Evolutionary conservation across 2,797 vertebrate genomes (phyloP), one percentile per base, ranked within the genome.

Genomic region (Amblyopsis hoosieri): DNA sequence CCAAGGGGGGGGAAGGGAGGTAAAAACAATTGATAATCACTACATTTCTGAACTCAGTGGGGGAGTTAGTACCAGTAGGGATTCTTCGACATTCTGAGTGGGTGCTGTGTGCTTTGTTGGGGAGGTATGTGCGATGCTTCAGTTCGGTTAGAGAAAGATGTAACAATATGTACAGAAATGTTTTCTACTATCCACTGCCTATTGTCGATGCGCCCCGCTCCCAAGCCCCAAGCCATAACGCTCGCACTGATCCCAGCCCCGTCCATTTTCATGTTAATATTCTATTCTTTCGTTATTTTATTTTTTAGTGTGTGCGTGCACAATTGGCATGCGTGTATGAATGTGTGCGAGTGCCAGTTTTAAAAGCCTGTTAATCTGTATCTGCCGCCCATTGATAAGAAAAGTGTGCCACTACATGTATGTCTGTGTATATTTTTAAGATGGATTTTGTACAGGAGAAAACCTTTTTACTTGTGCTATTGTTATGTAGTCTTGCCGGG

Each of bases 391-490:
- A 71, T 72, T 52, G 81, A 84, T 67, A 57, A 79, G 74, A 68
- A 60, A 80, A 53, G 66, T 54, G 79, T 84, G 85, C 77, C 84
- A 80, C 81, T 23, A 74, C 81, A 13, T 59, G 78, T 82, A 47
- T 74, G 81, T 87, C 80, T 84, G 79, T 81, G 69, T 57, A 65
- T 77, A 77, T 89, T 90, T 89, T 87, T 80, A 62, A 71, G 74
- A 82, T 76, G 79, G 81, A 86, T 91, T 91, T 91, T 91, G 88
- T 89, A 91, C 76, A 88, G 80, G 37, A 64, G 65, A 73, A 78
- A 75, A 45, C 51, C 72, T 87, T 89, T 91, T 85, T 85, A 87
- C 83, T 76, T n/a, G 67, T 72, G 72, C 76, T 71, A 64, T 74
- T 72, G 42, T 65, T 77, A 57, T 56, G 77, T 76, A 64, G 66